phyloP scores from a whole-genome alignment of 2,113 vertebrate genomes.

The Dunckerocampus dactyliophorus region DNA sequence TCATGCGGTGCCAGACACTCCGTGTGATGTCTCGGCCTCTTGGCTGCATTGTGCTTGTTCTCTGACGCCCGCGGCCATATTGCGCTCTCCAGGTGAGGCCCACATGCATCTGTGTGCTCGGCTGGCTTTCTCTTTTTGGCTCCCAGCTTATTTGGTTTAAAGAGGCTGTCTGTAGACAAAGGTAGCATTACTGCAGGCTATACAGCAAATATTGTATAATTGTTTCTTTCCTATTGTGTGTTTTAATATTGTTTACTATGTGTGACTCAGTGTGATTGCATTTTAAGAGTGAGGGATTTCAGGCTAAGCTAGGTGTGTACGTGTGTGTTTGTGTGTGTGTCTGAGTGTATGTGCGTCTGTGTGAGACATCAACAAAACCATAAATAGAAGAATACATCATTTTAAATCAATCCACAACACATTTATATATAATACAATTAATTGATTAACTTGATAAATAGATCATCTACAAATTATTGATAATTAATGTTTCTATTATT shows the following conservation, averaged over 20 bases:
- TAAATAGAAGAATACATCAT: no score
- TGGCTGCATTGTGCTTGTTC: neutral
- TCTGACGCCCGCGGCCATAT: conserved; percentile 22
- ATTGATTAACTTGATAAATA: no score
- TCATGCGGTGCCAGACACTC: conserved; percentile 16
- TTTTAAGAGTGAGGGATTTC: no score
- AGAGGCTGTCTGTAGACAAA: conserved; percentile 32
- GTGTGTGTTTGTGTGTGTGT: no score
- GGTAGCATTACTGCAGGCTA: conserved; percentile 15
- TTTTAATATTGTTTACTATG: neutral
- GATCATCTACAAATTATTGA: no score
- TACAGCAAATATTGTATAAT: conserved; percentile 4
- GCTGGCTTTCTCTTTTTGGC: conserved; percentile 10
- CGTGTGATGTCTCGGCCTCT: conserved; percentile 12
- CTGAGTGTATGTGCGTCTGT: no score
- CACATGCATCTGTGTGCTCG: conserved; percentile 20
- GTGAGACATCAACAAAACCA: no score
- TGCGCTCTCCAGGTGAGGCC: conserved; percentile 31
- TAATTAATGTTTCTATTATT: no score
- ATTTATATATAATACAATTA: no score
- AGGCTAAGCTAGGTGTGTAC: no score
- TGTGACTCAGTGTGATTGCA: neutral
- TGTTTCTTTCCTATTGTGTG: neutral
- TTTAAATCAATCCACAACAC: no score
- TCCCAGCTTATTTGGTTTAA: conserved; percentile 32